Evolutionary conservation across 2,113 vertebrate genomes (phyloP), one percentile per base, ranked within the genome.

Genomic region (Melozone crissalis): DNA sequence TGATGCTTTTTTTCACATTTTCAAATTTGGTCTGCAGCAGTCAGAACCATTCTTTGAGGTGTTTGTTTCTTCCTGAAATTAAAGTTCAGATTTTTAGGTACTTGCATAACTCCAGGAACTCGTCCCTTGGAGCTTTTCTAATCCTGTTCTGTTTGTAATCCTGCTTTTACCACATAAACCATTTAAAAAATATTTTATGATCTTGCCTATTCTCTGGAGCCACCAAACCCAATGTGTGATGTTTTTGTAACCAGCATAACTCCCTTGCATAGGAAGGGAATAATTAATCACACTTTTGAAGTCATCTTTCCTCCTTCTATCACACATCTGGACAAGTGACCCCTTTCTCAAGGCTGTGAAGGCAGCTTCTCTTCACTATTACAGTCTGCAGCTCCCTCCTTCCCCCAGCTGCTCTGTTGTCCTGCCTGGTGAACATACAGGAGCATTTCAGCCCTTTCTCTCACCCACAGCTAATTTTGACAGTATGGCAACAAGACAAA

Each of bases 51-150:
- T 89, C 59, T 92, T 62, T 52, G 57, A 77, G 33, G 30, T 84
- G 58, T 87, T 39, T 33, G n/a, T 54, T 95, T 86, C 69, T 95
- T 81, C 55, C 83, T 78, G 22, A 75, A 89, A 86, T 46, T 72
- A 30, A 88, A 91, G 39, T 88, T 91, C 72, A 81, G 43, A 88
- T 90, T 84, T 93, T 88, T 90, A 88, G 44, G 63, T 94, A 84
- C 33, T 51, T 0, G 0, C 15, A 12, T 51, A 89, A 82, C 46
- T 80, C 67, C 9, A 59, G 59, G 35, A 94, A 87, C 68, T 86
- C 5, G 2, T 2, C 8, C 15, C 15, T 43, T 67, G 30, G n/a
- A 77, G 39, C 20, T 76, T 85, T 79, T 84, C 72, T 79, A 87
- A 73, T 91, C 46, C 66, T 75, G 21, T 47, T 58, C 66, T 87